Evolutionary conservation across 2,113 vertebrate genomes (phyloP), one percentile per base, ranked within the genome.

Genomic region (Arenaria interpres): DNA sequence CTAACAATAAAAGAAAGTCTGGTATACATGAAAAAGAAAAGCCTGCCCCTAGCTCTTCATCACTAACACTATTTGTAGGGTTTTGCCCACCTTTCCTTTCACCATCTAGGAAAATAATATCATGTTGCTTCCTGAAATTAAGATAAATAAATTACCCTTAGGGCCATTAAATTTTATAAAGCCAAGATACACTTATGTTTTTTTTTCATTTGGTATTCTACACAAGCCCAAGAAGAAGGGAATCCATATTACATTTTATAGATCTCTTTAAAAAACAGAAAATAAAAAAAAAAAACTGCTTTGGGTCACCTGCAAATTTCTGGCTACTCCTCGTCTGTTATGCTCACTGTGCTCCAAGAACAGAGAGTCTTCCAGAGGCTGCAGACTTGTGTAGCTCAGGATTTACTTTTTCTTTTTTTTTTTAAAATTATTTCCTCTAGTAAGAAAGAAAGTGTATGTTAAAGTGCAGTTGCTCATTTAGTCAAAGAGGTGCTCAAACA

Each of bases 1-100:
- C 98, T 99, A 68, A 27, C 45, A 75, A 63, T 39, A 19, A 94
- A 88, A 80, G 11, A 89, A 71, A 68, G 89, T 30, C 18, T 24
- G 39, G 25, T 17, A 50, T 35, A 53, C 39, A 5, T 48, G 54
- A 93, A 76, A 62, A 88, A 53, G 7, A 71, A 60, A 72, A 19
- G 21, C 18, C 51, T 41, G 8, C 13, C 68, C 19, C 7, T 41
- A 41, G 39, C 16, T 88, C 39, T 82, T 57, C 27, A 66, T 41
- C 50, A 57, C 21, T 81, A 33, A 22, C 21, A 4, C 14, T 66
- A 8, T 11, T 46, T 62, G n/a, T 10, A 60, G 20, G 7, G 10
- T 53, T 82, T 93, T 86, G 30, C 11, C 53, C 30, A 21, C 14
- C 64, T 69, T 74, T 48, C 24, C 19, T 90, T 94, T 72, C 30